phyloP scores from a whole-genome alignment of 1,140 invertebrate genomes.

The Drosophila ohnishii region DNA sequence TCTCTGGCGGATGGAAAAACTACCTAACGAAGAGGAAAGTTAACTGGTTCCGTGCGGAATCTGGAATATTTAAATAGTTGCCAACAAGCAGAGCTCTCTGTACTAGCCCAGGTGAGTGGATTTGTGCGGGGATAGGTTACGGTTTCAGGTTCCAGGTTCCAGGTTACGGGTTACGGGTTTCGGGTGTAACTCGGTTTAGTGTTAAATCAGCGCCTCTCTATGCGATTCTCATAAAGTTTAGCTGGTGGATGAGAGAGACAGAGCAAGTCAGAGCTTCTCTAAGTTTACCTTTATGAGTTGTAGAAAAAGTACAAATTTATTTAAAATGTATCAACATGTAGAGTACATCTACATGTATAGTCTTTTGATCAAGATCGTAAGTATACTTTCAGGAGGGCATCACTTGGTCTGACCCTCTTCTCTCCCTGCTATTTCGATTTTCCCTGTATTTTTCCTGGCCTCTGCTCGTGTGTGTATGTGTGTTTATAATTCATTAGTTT shows the following conservation, averaged over 20 bases:
- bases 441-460: not conserved
- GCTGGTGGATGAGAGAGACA: not conserved
- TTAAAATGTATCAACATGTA: not conserved
- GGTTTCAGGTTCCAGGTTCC: not conserved
- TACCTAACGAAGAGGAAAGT: conserved; percentile 41
- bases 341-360: not conserved
- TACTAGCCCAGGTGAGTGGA: conserved; percentile 4
- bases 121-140: conserved; percentile 8
- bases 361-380: not conserved
- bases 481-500: conserved; percentile 77
- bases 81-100: conserved; percentile 11
- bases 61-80: conserved; percentile 43
- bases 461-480: conserved; percentile 23
- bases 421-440: not conserved
- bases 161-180: not conserved
- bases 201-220: conserved; percentile 12
- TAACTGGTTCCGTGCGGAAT: conserved; percentile 37
- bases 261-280: not conserved
- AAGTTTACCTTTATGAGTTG: too few relatives aligned
- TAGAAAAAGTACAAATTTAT: too few relatives aligned
- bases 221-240: not conserved
- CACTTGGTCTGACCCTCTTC: conserved; percentile 2
- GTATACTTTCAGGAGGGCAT: conserved; percentile 2
- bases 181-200: not conserved
- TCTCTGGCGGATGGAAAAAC: not conserved